Evolutionary conservation across 2,113 vertebrate species (phyloP).

Genomic region (Leptosomus discolor): DNA sequence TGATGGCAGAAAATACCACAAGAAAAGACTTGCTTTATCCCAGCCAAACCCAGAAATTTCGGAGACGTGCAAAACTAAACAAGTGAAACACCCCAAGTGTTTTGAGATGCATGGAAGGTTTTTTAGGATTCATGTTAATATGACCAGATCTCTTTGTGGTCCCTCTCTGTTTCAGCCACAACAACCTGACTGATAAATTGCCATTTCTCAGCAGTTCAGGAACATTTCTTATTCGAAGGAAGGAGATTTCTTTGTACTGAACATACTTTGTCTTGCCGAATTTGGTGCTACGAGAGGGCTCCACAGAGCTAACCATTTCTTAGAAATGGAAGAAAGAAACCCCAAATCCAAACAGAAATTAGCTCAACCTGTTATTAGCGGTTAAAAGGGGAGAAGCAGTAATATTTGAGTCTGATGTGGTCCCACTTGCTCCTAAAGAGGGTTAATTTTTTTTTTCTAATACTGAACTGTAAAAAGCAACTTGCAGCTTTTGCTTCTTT

Average conservation of each 20-base stretch:
- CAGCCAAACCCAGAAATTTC: background rate
- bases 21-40: background rate
- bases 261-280: background rate
- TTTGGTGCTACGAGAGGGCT: background rate
- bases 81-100: background rate
- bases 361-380: constrained; percentile 28
- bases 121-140: background rate
- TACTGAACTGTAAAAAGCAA: background rate
- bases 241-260: background rate
- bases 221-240: background rate
- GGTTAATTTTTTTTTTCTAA: background rate
- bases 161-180: background rate
- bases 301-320: background rate
- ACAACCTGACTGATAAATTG: background rate
- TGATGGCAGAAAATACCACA: constrained; percentile 7
- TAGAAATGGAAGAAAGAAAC: constrained; percentile 26
- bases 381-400: constrained; percentile 46
- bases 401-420: constrained; percentile 11
- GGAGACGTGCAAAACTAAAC: background rate
- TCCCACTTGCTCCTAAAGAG: constrained; percentile 20
- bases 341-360: constrained; percentile 45
- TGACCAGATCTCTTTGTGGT: background rate
- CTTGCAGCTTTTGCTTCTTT: background rate
- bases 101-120: background rate
- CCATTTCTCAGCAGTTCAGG: background rate